phyloP scores from a whole-genome alignment of 2,888 invertebrate species.

The Ophonus ardosiacus region DNA sequence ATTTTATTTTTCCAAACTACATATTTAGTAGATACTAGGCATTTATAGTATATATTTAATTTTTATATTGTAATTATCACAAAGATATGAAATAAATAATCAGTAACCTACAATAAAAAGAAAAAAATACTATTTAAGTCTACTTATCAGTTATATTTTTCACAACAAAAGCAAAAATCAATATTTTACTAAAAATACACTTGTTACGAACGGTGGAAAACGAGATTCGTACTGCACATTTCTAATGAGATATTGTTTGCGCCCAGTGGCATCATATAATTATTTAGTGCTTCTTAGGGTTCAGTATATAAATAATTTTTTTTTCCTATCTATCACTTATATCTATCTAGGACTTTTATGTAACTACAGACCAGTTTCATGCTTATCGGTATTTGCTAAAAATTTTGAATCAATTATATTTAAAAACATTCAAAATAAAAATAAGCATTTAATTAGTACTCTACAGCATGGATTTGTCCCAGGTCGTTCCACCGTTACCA shows the following conservation, averaged over 20 bases:
- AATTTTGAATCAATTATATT: too few species aligned
- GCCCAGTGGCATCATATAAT: not conserved
- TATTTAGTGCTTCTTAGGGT: not conserved
- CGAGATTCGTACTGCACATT: not conserved
- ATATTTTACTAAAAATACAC: not conserved
- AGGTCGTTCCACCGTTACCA: too few species aligned
- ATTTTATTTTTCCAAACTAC: too few species aligned
- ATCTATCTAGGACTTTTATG: too few species aligned
- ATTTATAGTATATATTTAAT: not conserved
- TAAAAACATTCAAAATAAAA: too few species aligned
- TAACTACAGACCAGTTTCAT: too few species aligned
- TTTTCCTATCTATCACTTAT: too few species aligned
- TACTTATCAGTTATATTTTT: not conserved
- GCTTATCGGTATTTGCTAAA: too few species aligned
- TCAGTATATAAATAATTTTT: not conserved
- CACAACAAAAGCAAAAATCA: not conserved
- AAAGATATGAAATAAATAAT: not conserved
- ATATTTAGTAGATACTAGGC: too few species aligned
- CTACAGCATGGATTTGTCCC: too few species aligned
- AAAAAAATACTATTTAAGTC: not conserved
- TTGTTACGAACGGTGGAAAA: too few species aligned
- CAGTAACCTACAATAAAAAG: not conserved
- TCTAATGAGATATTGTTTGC: not conserved
- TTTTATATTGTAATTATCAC: not conserved
- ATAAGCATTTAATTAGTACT: too few species aligned